Evolutionary conservation across 1,140 invertebrate species (phyloP), one percentile per base, ranked within the genome.

Genomic region (Chymomyza costata): DNA sequence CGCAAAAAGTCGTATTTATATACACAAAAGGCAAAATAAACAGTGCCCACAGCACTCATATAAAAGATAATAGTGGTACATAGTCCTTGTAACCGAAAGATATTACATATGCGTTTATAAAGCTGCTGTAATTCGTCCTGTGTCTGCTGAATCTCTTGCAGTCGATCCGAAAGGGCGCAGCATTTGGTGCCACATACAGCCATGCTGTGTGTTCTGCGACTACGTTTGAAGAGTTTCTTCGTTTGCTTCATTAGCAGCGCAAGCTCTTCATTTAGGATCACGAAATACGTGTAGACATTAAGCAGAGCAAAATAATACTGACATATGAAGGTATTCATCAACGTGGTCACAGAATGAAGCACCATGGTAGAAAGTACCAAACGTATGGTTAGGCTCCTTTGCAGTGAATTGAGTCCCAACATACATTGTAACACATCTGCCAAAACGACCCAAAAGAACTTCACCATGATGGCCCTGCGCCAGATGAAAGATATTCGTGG

Each of bases 41-140:
- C 31, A 0, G 55, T 48, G 3, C 28, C 50, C 17, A 78, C 37
- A 3, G 51, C 10, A 8, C 45, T 32, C 1, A 70, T 25, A 2
- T 50, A 48, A 6, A 38, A 46, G 2, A 46, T 50, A 2, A 55
- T 7, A 6, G 32, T 13, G 14, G 68, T 48, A 48, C 63, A 49
- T 0, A 78, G 14, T 2, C 25, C 34, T n/a, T 78, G 65, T 3
- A 70, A 25, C 2, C 74, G 61, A 18, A 62, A 78, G 1, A 58
- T 43, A 0, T 17, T 3, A 1, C 19, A 25, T 39, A 70, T 62
- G 1, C 43, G 19, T 1, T 21, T 0, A 1, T 52, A 1, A 1
- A 61, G 11, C 1, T 5, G 2, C 11, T 65, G 39, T 7, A 76
- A 3, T 2, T 37, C 3, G 0, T 25, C 38, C 14, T 76, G 71